Evolutionary conservation across 2,113 vertebrate species (phyloP), one percentile per base, ranked within the genome.

Genomic region (Heloderma charlesbogerti): DNA sequence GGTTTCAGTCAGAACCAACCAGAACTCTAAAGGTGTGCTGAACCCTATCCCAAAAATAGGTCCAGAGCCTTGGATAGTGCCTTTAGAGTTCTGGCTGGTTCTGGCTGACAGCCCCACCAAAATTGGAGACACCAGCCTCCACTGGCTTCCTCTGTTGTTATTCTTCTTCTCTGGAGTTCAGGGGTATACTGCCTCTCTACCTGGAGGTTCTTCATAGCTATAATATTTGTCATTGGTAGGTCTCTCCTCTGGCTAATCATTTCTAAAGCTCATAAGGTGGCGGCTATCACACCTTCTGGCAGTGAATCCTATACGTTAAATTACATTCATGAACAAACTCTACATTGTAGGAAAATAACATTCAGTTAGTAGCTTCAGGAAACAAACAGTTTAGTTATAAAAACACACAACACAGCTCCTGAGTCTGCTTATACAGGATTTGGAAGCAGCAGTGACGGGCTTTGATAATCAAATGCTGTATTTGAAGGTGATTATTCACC

Each of bases 391-490:
- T 20, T 0, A 18, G 15, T 3, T 45, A 85, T 48, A 45, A 7
- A 82, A n/a, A 22, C 37, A 40, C 5, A 43, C 20, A 63, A 82
- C 22, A 48, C 40, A 67, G 37, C 13, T 25, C 37, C 12, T 71
- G 12, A 51, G 75, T 1, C 48, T 71, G 43, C 31, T 13, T 7
- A 2, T 74, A 54, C 43, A 60, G n/a, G 78, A 1, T 48, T 31
- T n/a, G 78, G 4, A 45, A 6, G 27, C 22, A 84, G n/a, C 69
- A 40, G 57, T 66, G 34, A 57, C 54, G n/a, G 71, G 51, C 40
- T 8, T 2, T 18, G 78, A 60, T 82, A 0, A 10, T 22, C 29
- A 0, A 2, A 37, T 37, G 40, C 60, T 34, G 37, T 34, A 0
- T 1, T 88, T 81, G 74, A 18, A 54, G 0, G 66, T 8, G 45